A percentile compares a stretch with the other conserved stretches of the same genome.
These are phyloP conservation scores for Danaus plexippus DNA, from an alignment of 1,140 invertebrate species.

Conservation along the genomic window DNA sequence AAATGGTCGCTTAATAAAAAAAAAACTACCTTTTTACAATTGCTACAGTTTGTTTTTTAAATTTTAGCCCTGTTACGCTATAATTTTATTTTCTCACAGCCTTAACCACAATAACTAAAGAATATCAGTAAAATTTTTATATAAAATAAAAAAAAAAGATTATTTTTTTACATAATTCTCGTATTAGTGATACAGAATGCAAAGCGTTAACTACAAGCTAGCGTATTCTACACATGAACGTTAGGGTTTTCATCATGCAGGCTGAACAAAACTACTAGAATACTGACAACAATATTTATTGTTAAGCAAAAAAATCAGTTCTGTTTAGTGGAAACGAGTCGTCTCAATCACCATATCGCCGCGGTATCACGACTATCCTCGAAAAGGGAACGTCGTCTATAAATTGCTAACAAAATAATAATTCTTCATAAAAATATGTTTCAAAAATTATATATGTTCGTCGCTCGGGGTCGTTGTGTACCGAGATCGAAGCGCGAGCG, in stretches of 20 bases:
- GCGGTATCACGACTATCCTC: constrained; percentile 49
- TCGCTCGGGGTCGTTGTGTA: constrained; percentile 65
- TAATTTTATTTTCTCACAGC: constrained; percentile 1
- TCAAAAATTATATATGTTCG: constrained; percentile 53
- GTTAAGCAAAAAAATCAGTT: constrained; percentile 65
- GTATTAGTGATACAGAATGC: constrained; percentile 27
- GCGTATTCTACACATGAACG: constrained; percentile 47
- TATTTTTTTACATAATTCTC: background rate
- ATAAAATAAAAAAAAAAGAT: background rate
- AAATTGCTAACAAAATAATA: constrained; percentile 52
- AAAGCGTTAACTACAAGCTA: constrained; percentile 54
- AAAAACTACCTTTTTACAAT: too few species aligned
- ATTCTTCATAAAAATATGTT: constrained; percentile 31
- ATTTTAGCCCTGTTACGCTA: background rate
- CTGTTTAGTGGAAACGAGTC: constrained; percentile 59
- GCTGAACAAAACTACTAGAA: constrained; percentile 61
- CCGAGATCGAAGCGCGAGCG: constrained; percentile 57
- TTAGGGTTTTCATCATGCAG: constrained; percentile 44
- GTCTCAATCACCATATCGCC: constrained; percentile 43
- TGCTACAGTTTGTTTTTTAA: too few species aligned
- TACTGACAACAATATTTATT: constrained; percentile 62
- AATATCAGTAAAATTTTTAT: background rate
- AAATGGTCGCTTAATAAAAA: constrained; percentile 10
- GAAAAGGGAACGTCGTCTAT: constrained; percentile 37
- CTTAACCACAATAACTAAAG: constrained; percentile 3